Percentiles rank a stretch among this genome's conserved stretches.
Evolutionary conservation across 2,797 vertebrate genomes (phyloP).

Genomic region (Glossophaga mutica): DNA sequence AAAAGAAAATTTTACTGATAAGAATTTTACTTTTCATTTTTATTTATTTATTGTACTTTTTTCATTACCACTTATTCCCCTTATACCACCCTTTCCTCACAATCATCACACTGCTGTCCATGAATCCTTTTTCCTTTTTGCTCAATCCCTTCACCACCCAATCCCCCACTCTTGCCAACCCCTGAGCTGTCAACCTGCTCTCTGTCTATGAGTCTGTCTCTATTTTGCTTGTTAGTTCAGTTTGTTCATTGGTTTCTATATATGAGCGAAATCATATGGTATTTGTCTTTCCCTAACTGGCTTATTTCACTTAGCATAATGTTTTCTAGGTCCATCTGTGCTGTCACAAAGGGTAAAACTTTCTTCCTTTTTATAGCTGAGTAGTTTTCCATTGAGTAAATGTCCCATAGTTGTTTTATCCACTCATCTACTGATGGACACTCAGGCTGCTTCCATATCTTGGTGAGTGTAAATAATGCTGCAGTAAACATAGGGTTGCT

Average conservation of each 20-base stretch:
- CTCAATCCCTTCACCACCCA: background rate
- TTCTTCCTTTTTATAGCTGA: background rate
- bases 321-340: background rate
- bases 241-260: background rate
- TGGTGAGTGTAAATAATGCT: background rate
- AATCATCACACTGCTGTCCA: background rate
- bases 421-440: background rate
- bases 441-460: background rate
- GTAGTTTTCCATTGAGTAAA: background rate
- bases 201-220: background rate
- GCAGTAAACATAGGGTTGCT: background rate
- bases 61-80: background rate
- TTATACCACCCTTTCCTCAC: no score
- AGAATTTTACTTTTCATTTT: background rate
- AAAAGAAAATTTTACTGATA: background rate
- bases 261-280: background rate
- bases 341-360: background rate
- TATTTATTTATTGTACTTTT: background rate
- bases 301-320: background rate
- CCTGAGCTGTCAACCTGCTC: background rate
- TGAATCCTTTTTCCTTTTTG: background rate
- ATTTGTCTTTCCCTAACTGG: background rate
- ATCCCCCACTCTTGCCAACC: background rate
- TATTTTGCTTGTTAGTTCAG: background rate
- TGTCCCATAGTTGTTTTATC: background rate